Conservation (phyloP, 92 coral and sea anemone genomes). For the Palythoa grandiflora region DNA sequence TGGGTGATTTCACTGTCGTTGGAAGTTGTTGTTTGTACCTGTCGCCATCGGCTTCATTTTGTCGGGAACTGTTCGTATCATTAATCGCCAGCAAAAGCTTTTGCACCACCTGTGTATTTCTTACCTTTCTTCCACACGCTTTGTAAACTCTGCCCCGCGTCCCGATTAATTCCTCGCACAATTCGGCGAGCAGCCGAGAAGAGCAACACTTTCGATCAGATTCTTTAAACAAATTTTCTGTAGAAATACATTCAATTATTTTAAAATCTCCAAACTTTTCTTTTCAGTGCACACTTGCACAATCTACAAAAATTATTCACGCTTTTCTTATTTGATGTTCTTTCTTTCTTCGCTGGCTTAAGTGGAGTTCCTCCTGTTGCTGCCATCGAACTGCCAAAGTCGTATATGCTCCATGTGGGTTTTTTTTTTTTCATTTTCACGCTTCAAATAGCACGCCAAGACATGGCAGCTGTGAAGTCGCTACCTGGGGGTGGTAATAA, state of each 20-base stretch:
- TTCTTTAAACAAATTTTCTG: too few relatives aligned
- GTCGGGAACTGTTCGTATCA: slow-evolving; percentile 24
- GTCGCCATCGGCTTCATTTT: slow-evolving; percentile 37
- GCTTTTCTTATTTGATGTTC: not conserved
- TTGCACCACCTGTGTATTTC: slow-evolving; percentile 24
- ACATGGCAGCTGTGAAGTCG: not conserved
- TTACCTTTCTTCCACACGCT: slow-evolving; percentile 47
- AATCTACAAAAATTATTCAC: not conserved
- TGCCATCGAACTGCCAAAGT: slow-evolving; percentile 8
- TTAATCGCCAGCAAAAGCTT: slow-evolving; percentile 17
- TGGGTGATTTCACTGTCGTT: slow-evolving; percentile 26
- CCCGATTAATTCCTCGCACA: too few relatives aligned
- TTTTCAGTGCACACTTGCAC: slow-evolving; percentile 50
- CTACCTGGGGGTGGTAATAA: not conserved
- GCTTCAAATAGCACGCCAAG: not conserved
- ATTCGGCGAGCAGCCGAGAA: too few relatives aligned
- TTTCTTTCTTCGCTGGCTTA: not conserved
- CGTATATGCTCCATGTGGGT: not conserved
- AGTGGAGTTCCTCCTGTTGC: not conserved
- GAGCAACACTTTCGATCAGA: too few relatives aligned
- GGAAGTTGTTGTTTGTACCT: slow-evolving; percentile 15
- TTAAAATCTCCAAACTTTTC: slow-evolving; percentile 52
- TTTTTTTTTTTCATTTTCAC: not conserved
- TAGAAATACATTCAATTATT: too few relatives aligned
- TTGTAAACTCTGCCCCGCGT: slow-evolving; percentile 48